These are phyloP conservation scores for Monomorium pharaonis DNA, from an alignment of 1,140 invertebrate genomes.

Conservation along the genomic window DNA sequence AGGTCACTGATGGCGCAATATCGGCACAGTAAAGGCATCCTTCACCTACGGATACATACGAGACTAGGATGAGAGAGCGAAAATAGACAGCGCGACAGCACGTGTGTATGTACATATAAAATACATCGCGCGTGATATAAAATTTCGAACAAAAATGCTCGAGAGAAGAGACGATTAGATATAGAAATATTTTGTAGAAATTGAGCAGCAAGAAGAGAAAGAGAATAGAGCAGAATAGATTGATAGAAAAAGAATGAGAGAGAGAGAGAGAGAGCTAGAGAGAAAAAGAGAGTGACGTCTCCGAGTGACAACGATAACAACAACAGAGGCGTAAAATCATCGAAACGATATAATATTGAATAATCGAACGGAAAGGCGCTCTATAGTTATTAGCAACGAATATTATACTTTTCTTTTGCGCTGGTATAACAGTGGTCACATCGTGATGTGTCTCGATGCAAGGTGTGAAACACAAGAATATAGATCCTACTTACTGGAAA, in stretches of 20 bases:
- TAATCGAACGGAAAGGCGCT: constrained; percentile 68
- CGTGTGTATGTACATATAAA: constrained; percentile 46
- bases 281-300: constrained; percentile 67
- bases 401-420: constrained; percentile 60
- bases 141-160: constrained; percentile 16
- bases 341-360: constrained; percentile 64
- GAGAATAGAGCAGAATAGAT: constrained; percentile 65
- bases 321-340: constrained; percentile 67
- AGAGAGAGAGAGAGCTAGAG: constrained; percentile 60
- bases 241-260: constrained; percentile 60
- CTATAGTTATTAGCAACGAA: constrained; percentile 65
- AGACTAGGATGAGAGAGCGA: constrained; percentile 65
- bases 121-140: constrained; percentile 45
- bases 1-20: constrained; percentile 31
- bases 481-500: constrained; percentile 92
- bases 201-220: constrained; percentile 68
- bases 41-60: constrained; percentile 65
- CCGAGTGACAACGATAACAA: constrained; percentile 72
- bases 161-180: constrained; percentile 2
- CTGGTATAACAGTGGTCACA: constrained; percentile 68
- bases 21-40: constrained; percentile 38
- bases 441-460: constrained; percentile 70
- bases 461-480: constrained; percentile 76
- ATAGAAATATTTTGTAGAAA: constrained; percentile 29
- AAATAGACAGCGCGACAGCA: constrained; percentile 31